Evolutionary conservation across 2,888 invertebrate genomes (phyloP).

Genomic region (Uloborus plumipes): DNA sequence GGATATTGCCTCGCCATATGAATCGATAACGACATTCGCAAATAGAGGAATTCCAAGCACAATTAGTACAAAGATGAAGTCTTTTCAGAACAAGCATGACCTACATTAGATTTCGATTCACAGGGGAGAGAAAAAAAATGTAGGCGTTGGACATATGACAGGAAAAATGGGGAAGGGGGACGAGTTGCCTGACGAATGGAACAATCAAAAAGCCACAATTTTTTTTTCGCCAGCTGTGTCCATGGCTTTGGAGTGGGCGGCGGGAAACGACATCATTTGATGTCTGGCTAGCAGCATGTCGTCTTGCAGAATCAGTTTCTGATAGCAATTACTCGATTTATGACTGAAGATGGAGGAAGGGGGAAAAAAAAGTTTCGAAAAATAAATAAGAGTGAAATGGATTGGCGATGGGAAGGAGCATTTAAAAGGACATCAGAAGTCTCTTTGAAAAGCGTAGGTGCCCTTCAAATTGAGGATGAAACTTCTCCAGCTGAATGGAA

Average conservation of each 20-base stretch:
- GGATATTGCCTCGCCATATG: too few species aligned
- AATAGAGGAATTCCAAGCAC: too few species aligned
- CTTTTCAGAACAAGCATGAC: too few species aligned
- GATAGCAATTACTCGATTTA: conserved; percentile 37
- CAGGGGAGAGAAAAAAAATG: neutral
- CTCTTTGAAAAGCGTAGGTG: too few species aligned
- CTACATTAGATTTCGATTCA: too few species aligned
- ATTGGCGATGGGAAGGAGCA: too few species aligned
- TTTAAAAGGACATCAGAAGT: too few species aligned
- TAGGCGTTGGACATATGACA: conserved; percentile 16
- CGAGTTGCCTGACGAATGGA: neutral
- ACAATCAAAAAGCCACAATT: conserved; percentile 5
- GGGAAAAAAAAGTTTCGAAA: conserved; percentile 7
- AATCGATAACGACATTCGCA: too few species aligned
- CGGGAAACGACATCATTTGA: conserved; percentile 32
- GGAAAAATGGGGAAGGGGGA: neutral
- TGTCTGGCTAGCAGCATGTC: conserved; percentile 24
- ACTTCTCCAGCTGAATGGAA: too few species aligned
- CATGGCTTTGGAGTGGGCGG: conserved; percentile 36
- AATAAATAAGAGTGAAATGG: neutral
- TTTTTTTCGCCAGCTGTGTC: conserved; percentile 33
- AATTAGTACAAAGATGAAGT: too few species aligned
- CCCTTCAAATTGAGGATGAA: too few species aligned
- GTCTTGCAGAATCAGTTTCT: conserved; percentile 28
- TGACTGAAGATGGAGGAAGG: conserved; percentile 15